Evolutionary conservation across 2,113 vertebrate genomes (phyloP).

Genomic region (Carettochelys insculpta): DNA sequence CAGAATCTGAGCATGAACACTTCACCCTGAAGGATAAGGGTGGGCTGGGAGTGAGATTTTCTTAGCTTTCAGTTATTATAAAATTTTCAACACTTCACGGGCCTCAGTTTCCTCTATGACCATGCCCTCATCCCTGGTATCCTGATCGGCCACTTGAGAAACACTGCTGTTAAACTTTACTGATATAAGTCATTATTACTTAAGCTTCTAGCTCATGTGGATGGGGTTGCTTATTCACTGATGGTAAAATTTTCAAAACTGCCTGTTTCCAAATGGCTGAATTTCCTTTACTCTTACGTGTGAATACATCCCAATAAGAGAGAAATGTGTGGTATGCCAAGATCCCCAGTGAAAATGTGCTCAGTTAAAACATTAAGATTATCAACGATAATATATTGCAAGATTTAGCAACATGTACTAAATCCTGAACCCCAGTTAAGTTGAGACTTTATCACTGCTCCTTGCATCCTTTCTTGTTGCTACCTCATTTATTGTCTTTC

Average conservation of each 20-base stretch:
- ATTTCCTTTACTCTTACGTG: background rate
- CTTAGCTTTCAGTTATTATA: background rate
- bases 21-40: background rate
- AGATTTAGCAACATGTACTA: background rate
- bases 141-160: background rate
- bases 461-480: too few species aligned
- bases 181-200: background rate
- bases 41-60: background rate
- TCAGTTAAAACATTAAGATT: background rate
- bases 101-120: background rate
- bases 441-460: too few species aligned
- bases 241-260: too few species aligned
- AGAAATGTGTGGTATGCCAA: background rate
- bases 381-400: background rate
- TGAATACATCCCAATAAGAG: background rate
- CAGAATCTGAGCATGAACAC: background rate
- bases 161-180: background rate
- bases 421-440: too few species aligned
- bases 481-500: too few species aligned
- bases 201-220: too few species aligned
- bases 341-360: background rate
- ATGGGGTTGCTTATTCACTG: background rate
- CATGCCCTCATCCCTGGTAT: rapidly evolving
- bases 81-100: background rate
- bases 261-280: background rate